Evolutionary conservation across 2,888 invertebrate species (phyloP), one percentile per base, ranked within the genome.

Genomic region (Physocephala rufipes): DNA sequence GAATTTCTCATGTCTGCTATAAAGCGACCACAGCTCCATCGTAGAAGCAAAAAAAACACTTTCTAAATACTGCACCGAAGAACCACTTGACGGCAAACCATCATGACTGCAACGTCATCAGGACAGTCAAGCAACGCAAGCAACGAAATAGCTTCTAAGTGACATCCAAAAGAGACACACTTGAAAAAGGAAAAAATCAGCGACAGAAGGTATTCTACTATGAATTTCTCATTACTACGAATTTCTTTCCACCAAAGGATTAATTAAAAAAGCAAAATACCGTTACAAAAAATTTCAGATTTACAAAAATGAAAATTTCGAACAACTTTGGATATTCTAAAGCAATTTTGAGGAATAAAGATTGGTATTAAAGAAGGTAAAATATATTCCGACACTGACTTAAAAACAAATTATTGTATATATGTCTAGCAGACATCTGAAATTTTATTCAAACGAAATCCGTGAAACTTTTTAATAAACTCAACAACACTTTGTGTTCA

Each of bases 11-110:
- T 19, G 49, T n/a, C 49, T 19, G 16, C 49, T n/a, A n/a, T n/a
- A 19, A 13, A 15, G 15, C 24, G 4, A 53, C 24, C 45, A 43
- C 36, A 36, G 9, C 36, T 36, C 36, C 36, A 36, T 36, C 36
- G n/a, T n/a, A n/a, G n/a, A n/a, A 21, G 3, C 43, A 55, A 70
- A 53, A 28, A 15, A 21, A 71, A 36, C 15, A 71, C 24, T 36
- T 71, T 30, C 53, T 13, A 30, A 36, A 65, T 58, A 36, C 63
- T 62, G 24, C 68, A 13, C 28, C 66, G 59, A 12, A 28, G 9
- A 66, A 67, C 67, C 73, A 73, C 73, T 73, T 73, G 73, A 64
- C 66, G 63, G 70, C 61, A 36, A 36, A 36, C 36, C 36, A 36
- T 4, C 67, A 53, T 19, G n/a, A 53, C n/a, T 19, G 21, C 53